Evolutionary conservation across 1,140 invertebrate genomes (phyloP).

Genomic region (Scaptodrosophila lebanonensis): DNA sequence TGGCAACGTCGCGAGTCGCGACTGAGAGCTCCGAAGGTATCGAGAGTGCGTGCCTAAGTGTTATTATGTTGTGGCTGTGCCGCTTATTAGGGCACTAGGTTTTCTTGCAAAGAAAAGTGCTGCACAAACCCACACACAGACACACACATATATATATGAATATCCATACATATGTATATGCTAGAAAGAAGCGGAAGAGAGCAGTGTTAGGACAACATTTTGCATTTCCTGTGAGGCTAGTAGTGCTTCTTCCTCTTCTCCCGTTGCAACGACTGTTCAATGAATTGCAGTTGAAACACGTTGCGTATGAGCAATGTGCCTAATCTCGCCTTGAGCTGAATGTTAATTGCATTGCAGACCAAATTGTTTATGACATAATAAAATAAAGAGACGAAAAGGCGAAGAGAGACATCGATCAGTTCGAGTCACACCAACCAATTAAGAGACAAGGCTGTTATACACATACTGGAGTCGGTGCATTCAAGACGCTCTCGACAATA

Average conservation of each 20-base stretch:
- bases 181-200: conserved; percentile 15
- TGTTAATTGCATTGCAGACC: conserved; percentile 45
- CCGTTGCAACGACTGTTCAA: no score
- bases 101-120: conserved; percentile 69
- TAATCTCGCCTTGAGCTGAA: conserved; percentile 43
- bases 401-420: no score
- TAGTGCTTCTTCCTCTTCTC: no score
- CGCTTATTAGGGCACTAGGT: conserved; percentile 74
- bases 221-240: conserved; percentile 70
- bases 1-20: conserved; percentile 3
- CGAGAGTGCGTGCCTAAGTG: conserved; percentile 9
- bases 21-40: not conserved
- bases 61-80: conserved; percentile 12
- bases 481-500: conserved; percentile 28
- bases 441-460: no score
- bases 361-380: conserved; percentile 68
- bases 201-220: conserved; percentile 59
- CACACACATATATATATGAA: not conserved
- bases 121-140: conserved; percentile 34
- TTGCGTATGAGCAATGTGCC: conserved; percentile 17
- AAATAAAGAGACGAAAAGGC: conserved; percentile 29
- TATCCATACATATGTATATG: conserved; percentile 1
- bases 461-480: no score
- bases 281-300: no score
- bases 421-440: no score